Evolutionary conservation across 2,888 invertebrate species (phyloP), one percentile per base, ranked within the genome.

Genomic region (Epirrhoe alternata): DNA sequence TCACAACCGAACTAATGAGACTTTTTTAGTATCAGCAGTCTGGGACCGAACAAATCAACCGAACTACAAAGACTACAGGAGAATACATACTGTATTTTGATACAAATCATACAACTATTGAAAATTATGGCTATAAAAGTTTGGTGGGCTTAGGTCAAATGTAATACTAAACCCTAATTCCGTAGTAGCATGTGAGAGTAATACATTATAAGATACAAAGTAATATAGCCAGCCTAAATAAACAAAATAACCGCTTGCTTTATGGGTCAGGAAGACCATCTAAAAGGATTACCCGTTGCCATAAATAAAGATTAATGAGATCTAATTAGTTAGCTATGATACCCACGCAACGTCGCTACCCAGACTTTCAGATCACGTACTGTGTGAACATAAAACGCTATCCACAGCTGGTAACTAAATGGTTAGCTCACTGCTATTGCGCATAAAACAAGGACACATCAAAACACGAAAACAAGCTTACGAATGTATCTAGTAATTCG

Each of bases 231-330:
- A 10, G 38, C 12, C 38, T 42, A 47, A 47, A 47, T 14, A 47
- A 24, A 16, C 47, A 16, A 47, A 38, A 38, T 38, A 42, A 42
- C 30, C 14, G 17, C 12, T 17, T 50, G 17, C n/a, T 49, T 50
- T 24, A 38, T 38, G 35, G 24, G 47, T 51, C 24, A 42, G 51
- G 10, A 42, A 59, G n/a, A 14, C 51, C 33, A 42, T n/a, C 17
- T 38, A 51, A 51, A 42, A 24, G 14, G 51, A 42, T 58, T 50
- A 50, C 76, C 77, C 68, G 76, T 68, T 73, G 74, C 79, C 80
- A 86, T 88, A 87, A 86, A 88, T 87, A 84, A 76, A 82, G 85
- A 86, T 89, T 83, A 88, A 88, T 87, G 83, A 84, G 85, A 78
- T 85, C 86, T 87, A 86, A 88, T 86, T 86, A 85, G 81, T 82